Conservation (phyloP, 2,113 vertebrate species). For the Carollia perspicillata region DNA sequence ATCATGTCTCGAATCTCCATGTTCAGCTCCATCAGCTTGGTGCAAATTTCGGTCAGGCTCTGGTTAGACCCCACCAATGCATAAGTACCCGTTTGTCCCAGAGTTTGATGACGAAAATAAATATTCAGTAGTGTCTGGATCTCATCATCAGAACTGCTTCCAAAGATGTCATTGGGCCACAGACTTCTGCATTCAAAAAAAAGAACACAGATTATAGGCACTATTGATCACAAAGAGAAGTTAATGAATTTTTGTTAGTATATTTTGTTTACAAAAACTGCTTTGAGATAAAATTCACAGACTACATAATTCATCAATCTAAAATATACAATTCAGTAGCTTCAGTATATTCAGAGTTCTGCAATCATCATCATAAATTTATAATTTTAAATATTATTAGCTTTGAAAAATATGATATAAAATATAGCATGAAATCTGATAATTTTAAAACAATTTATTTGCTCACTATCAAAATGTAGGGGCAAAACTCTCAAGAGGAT, state of each 20-base stretch:
- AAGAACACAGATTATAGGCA: constrained; percentile 27
- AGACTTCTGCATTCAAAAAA: constrained; percentile 84
- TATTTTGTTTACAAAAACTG: not conserved
- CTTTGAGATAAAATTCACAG: not conserved
- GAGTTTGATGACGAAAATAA: constrained; percentile 96
- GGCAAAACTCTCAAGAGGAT: not conserved
- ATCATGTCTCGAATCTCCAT: constrained; percentile 96
- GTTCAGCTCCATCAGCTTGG: constrained; percentile 94
- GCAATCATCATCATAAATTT: not conserved
- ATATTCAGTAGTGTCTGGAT: constrained; percentile 96
- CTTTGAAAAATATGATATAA: not conserved
- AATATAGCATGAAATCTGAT: not conserved
- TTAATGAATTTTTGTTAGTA: not conserved
- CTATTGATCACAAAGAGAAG: not conserved
- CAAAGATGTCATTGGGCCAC: constrained; percentile 97
- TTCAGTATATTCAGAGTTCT: not conserved
- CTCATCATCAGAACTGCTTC: constrained; percentile 92
- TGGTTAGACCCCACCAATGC: constrained; percentile 96
- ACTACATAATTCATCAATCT: not conserved
- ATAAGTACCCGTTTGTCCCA: constrained; percentile 95
- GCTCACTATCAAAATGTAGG: not conserved
- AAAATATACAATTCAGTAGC: not conserved
- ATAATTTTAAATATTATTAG: not conserved
- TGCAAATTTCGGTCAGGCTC: constrained; percentile 93
- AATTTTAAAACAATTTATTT: not conserved